Conservation (phyloP, 1,140 invertebrate genomes). For the Cyrtorhinus lividipennis region DNA sequence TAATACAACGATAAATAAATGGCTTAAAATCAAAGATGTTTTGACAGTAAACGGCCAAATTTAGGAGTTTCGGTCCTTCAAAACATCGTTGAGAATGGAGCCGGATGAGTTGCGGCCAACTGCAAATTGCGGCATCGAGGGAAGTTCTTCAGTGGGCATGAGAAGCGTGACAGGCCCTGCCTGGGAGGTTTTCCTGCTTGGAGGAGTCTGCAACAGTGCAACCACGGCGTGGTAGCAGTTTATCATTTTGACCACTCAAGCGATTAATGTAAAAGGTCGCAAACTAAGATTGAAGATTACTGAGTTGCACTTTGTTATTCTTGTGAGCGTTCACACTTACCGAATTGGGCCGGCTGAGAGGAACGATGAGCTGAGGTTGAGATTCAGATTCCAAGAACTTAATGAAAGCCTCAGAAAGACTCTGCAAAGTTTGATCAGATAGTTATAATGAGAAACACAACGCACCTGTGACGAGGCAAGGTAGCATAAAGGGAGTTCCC, state of each 20-base stretch:
- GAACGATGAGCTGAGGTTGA: slow-evolving; percentile 46
- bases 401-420: slow-evolving; percentile 74
- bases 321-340: slow-evolving; percentile 6
- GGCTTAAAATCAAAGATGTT: no score
- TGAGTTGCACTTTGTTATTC: no score
- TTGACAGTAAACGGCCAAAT: no score
- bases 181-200: slow-evolving; percentile 7
- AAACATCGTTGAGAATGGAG: slow-evolving; percentile 18
- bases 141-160: not conserved
- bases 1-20: no score
- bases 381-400: slow-evolving; percentile 78
- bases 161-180: not conserved
- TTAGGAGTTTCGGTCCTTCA: slow-evolving; percentile 16
- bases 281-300: not conserved
- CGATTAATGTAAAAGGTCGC: no score
- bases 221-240: not conserved
- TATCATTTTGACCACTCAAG: no score
- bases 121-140: not conserved
- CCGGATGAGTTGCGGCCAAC: slow-evolving; percentile 13
- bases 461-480: not conserved
- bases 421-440: slow-evolving; percentile 31
- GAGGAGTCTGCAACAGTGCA: not conserved
- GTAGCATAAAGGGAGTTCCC: no score
- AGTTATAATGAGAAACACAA: slow-evolving; percentile 28
- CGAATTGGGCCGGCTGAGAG: slow-evolving; percentile 26